Base-by-base conservation (phyloP, 2,888 invertebrate genomes). In the Lepidochrysops patricia region DNA sequence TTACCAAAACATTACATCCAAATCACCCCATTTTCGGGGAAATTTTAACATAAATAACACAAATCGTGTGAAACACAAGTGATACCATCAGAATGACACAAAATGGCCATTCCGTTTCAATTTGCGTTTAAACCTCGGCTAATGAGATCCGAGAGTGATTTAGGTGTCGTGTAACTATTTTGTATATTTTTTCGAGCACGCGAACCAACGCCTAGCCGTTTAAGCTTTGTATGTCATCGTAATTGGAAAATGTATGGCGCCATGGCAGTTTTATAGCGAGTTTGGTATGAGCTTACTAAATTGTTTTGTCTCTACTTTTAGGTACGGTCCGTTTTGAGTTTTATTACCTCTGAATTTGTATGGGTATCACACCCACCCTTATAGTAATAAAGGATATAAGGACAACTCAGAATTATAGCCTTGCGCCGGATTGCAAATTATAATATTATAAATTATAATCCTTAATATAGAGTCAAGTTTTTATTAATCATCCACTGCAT, bases 91-190 rank as follows among this genome's bases (percentile, higher is more conserved):
- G 15, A 34, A 26, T 52, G 35, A 59, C 52, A 52, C 64, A 71
- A 64, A 81, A 82, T 54, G 59, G 62, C 37, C 64, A 32, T 58
- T 57, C 54, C 67, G 67, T 71, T 67, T 71, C 58, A 68, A 70
- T 76, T 76, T 72, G 68, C 66, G 64, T 68, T 60, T 71, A 80
- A 80, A 76, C 80, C 78, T 71, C 64, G 70, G 70, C 77, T 84
- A 86, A 86, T 84, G 76, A 84, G 82, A 72, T 75, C 74, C 72
- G 73, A 80, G 71, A 72, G 79, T 84, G 82, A 84, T 84, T 85
- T 83, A 75, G 75, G 66, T 79, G 71, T 71, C 80, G 76, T 77
- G 80, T 65, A 58, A 29, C 29, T 52, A 37, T 59, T 59, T 52
- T 54, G 37, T 59, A 52, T 59, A 52, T 59, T 37, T 50, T 35